Percentiles rank a stretch among this genome's conserved stretches.
Conservation (phyloP, 2,888 invertebrate genomes). For the Lasioglossum oenotherae region DNA sequence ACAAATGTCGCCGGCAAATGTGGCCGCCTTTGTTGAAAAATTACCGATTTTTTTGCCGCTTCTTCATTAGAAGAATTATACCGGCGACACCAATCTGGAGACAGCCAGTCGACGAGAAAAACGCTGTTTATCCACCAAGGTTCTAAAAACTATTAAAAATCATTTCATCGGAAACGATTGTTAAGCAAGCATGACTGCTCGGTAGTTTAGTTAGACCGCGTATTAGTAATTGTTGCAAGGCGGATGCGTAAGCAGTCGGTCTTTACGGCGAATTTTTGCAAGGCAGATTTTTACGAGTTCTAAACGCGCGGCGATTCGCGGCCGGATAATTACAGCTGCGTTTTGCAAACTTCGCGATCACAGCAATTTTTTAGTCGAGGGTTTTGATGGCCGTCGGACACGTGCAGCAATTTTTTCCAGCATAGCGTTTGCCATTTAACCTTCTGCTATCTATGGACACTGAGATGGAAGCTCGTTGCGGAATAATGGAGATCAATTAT, state of each 20-base stretch:
- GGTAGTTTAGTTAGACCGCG: background rate
- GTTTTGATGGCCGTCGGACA: background rate
- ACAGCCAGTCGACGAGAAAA: background rate
- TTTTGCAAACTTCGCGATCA: background rate
- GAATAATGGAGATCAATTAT: background rate
- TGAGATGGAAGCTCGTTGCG: background rate
- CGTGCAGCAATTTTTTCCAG: background rate
- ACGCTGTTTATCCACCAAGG: background rate
- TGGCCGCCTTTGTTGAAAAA: conserved; percentile 36
- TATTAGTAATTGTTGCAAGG: background rate
- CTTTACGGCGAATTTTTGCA: background rate
- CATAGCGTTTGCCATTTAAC: background rate
- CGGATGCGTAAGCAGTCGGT: background rate
- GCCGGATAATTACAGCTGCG: background rate
- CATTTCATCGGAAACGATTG: background rate
- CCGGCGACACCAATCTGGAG: too few species aligned
- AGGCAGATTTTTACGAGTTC: conserved; percentile 1
- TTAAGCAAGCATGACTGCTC: background rate
- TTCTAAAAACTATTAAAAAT: background rate
- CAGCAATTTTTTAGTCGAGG: background rate
- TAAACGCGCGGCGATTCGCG: background rate
- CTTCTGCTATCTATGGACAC: background rate
- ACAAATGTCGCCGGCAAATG: conserved; percentile 42
- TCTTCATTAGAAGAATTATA: background rate
- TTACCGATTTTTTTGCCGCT: conserved; percentile 3